Evolutionary conservation across 2,888 invertebrate species (phyloP), one percentile per base, ranked within the genome.

Genomic region (Chrysomela aeneicollis): DNA sequence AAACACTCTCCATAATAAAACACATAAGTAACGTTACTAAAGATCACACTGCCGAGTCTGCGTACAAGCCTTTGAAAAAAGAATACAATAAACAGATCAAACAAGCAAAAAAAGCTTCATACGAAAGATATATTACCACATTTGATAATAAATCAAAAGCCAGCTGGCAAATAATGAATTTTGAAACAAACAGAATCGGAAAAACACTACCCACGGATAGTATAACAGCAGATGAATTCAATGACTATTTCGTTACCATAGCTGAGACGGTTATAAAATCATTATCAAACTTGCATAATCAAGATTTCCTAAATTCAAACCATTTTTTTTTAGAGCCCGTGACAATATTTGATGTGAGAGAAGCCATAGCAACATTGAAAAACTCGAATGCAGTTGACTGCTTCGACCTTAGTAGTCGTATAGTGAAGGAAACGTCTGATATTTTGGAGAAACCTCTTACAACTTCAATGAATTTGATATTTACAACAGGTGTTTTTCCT

Each of bases 41-140:
- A 59, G 30, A 59, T 52, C 22, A 35, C 35, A 55, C 52, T 32
- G 53, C 46, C 46, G n/a, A 46, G 8, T n/a, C 18, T 46, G n/a
- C 52, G 18, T 30, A 58, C 35, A 35, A 35, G 35, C 9, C 19
- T 47, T 10, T 47, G 47, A 19, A 47, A 47, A 47, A 19, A 47
- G n/a, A 19, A 2, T 47, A 47, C 47, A 47, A 47, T 19, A 47
- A 47, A 19, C 47, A 47, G 10, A 47, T 47, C 47, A 47, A 47
- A 47, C 47, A 35, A 35, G 9, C 35, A 35, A 35, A 35, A 35
- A 35, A 35, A 35, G 35, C 35, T 35, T 35, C 35, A 1, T 47
- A 47, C 10, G 47, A 47, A 18, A 47, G 19, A 4, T 18, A 47
- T 47, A 47, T 47, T 47, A 18, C 47, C n/a, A 9, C 47, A 35